Conservation (phyloP, 2,113 vertebrate genomes). For the Crotophaga sulcirostris region DNA sequence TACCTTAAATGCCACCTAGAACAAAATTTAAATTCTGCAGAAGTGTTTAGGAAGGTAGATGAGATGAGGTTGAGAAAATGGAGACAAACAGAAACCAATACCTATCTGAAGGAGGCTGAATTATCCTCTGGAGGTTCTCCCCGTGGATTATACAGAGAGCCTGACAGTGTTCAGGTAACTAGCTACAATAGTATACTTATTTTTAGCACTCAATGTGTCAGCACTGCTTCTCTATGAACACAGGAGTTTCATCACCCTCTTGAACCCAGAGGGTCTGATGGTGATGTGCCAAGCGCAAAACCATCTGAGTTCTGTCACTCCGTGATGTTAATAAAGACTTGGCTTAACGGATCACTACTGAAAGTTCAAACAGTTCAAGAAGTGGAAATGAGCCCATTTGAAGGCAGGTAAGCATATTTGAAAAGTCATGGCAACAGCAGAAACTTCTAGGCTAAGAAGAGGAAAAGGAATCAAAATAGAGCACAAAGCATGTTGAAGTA, state of each 20-base stretch:
- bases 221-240: not conserved
- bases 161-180: not conserved
- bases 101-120: not conserved
- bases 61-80: not conserved
- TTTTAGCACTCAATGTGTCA: not conserved
- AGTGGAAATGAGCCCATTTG: not conserved
- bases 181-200: not conserved
- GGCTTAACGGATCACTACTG: not conserved
- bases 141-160: not conserved
- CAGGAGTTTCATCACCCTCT: not conserved
- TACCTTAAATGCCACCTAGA: conserved; percentile 38
- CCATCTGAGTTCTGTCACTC: not conserved
- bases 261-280: not conserved
- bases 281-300: not conserved
- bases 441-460: not conserved
- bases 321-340: not conserved
- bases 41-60: not conserved
- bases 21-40: not conserved
- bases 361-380: not conserved
- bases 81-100: not conserved
- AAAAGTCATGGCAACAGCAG: not conserved
- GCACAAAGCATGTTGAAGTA: not conserved
- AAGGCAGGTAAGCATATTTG: not conserved
- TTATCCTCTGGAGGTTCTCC: not conserved
- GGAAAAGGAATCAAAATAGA: not conserved